Conservation (phyloP, 2,797 vertebrate genomes). For the Geotrypetes seraphini region DNA sequence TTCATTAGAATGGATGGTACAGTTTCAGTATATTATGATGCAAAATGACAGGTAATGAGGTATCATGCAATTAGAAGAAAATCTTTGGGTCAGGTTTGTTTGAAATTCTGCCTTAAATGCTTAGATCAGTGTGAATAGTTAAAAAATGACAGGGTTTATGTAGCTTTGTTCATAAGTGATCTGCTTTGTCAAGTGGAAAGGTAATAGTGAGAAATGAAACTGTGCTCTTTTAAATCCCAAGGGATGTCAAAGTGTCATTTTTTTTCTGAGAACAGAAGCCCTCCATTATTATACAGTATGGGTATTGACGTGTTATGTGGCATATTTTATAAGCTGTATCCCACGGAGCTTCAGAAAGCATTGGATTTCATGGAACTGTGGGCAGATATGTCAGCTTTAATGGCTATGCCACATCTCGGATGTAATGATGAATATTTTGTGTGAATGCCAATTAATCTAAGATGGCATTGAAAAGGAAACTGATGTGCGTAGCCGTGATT, state of each 20-base stretch:
- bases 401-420: not conserved
- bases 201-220: not conserved
- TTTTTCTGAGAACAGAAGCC: not conserved
- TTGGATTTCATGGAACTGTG: not conserved
- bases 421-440: conserved; percentile 2
- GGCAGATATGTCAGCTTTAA: not conserved
- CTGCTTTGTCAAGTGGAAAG: not conserved
- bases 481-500: too few species aligned
- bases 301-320: not conserved
- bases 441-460: not conserved
- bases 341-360: not conserved
- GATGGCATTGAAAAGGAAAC: not conserved
- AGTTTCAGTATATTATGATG: too few species aligned
- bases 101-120: not conserved
- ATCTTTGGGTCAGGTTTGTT: not conserved
- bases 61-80: not conserved
- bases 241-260: not conserved
- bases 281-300: not conserved
- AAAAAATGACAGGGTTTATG: not conserved
- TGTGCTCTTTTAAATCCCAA: not conserved
- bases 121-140: not conserved
- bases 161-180: not conserved
- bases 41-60: too few species aligned
- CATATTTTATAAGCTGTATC: not conserved
- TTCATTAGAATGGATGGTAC: too few species aligned